Percentiles rank a stretch among this genome's conserved stretches.
Evolutionary conservation across 2,888 invertebrate species (phyloP).

Genomic region (Hirtodrosophila histrioides): DNA sequence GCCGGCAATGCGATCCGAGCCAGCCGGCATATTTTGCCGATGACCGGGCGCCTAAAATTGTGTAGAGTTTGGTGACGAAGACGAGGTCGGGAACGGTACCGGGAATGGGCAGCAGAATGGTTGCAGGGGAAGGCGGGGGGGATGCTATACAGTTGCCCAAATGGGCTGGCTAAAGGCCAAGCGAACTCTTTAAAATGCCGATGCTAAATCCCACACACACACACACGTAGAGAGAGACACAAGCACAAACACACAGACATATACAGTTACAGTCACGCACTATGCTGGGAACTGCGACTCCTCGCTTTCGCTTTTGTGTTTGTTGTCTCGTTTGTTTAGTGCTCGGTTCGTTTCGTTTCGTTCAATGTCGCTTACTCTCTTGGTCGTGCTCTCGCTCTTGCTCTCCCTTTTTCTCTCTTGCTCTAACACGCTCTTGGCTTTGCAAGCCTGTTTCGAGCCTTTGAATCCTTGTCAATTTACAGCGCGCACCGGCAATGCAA

Average conservation of each 20-base stretch:
- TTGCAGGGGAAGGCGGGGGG: conserved; percentile 13
- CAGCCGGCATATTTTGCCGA: conserved; percentile 41
- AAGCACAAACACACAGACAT: conserved; percentile 8
- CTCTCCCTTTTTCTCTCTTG: conserved; percentile 15
- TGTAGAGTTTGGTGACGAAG: conserved; percentile 73
- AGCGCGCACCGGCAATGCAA: conserved; percentile 69
- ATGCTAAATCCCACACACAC: conserved; percentile 27
- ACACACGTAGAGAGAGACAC: conserved; percentile 15
- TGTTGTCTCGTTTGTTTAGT: conserved; percentile 63
- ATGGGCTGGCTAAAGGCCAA: conserved; percentile 50
- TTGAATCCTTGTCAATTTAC: conserved; percentile 53
- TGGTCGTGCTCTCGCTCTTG: neutral
- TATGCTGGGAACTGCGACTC: conserved; percentile 40
- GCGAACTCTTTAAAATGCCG: conserved; percentile 68
- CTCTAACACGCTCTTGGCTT: conserved; percentile 24
- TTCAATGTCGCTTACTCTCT: conserved; percentile 14
- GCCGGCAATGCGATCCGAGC: conserved; percentile 29
- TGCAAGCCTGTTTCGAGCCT: conserved; percentile 17
- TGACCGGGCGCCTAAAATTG: conserved; percentile 70
- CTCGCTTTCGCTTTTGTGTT: conserved; percentile 78
- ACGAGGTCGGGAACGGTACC: conserved; percentile 6
- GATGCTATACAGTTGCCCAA: conserved; percentile 52
- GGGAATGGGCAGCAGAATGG: no score
- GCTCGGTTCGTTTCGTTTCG: conserved; percentile 30
- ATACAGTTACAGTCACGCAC: conserved; percentile 42